Percentiles rank a stretch among this genome's conserved stretches.
These are phyloP conservation scores for Argyrosomus japonicus DNA, from an alignment of 2,113 vertebrate species.

Conservation along the genomic window DNA sequence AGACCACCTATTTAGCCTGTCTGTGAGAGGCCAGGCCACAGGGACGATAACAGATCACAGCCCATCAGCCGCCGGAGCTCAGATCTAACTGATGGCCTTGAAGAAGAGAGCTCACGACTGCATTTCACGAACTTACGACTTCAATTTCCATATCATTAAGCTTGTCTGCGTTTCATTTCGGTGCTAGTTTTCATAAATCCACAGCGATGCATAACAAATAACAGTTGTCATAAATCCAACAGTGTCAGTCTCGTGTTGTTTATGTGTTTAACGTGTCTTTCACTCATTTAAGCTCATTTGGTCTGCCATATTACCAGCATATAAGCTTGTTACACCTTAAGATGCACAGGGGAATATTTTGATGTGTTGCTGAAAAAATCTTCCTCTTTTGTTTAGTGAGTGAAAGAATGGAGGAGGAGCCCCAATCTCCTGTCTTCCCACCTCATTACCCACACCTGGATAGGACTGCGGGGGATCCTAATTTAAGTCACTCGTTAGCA, in stretches of 20 bases:
- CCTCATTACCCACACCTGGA: constrained; percentile 81
- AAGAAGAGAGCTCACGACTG: constrained; percentile 62
- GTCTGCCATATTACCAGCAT: background rate
- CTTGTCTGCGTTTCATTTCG: constrained; percentile 36
- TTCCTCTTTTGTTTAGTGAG: constrained; percentile 43
- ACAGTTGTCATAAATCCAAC: constrained; percentile 23
- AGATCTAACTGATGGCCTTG: constrained; percentile 67
- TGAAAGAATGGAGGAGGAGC: constrained; percentile 58
- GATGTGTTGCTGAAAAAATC: constrained; percentile 14
- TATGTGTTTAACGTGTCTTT: constrained; percentile 11
- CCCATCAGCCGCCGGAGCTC: constrained; percentile 72
- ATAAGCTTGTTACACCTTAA: constrained; percentile 1
- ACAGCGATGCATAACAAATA: constrained; percentile 36
- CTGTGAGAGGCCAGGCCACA: constrained; percentile 77
- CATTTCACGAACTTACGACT: constrained; percentile 62
- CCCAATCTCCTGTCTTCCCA: constrained; percentile 67
- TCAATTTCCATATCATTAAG: constrained; percentile 79
- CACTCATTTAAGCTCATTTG: background rate
- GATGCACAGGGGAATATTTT: constrained; percentile 23
- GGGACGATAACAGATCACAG: constrained; percentile 83
- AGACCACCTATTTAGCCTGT: constrained; percentile 84
- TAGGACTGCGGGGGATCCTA: constrained; percentile 72
- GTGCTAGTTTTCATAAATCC: constrained; percentile 49
- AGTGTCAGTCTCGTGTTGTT: constrained; percentile 20
- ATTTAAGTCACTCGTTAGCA: constrained; percentile 80